Evolutionary conservation across 1,140 invertebrate genomes (phyloP).

Genomic region (Pentalonia nigronervosa): DNA sequence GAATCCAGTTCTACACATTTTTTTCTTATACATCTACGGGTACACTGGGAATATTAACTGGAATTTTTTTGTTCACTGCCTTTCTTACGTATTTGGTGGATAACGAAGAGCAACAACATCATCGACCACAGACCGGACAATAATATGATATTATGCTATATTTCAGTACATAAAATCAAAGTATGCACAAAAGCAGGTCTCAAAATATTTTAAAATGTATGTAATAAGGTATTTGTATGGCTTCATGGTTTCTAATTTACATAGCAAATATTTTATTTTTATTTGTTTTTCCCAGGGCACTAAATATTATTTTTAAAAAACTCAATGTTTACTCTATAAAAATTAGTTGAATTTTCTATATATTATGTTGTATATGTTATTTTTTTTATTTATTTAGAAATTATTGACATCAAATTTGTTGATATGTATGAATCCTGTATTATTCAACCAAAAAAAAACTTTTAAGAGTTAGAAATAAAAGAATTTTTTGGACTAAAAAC

Average conservation of each 20-base stretch:
- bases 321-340: background rate
- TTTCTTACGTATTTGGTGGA: constrained; percentile 67
- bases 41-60: constrained; percentile 69
- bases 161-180: background rate
- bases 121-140: constrained; percentile 17
- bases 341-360: background rate
- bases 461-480: too few species aligned
- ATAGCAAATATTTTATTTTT: constrained; percentile 3
- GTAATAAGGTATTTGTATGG: background rate
- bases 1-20: constrained; percentile 70
- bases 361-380: background rate
- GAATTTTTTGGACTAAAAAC: background rate
- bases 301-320: constrained; percentile 7
- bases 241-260: background rate
- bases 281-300: background rate
- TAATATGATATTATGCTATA: background rate
- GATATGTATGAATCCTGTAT: background rate
- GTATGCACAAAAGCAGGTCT: background rate
- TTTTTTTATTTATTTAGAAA: background rate
- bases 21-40: constrained; percentile 73
- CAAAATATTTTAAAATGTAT: background rate
- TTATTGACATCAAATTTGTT: background rate
- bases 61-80: constrained; percentile 69
- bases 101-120: constrained; percentile 63
- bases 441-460: background rate